Evolutionary conservation across 1,140 invertebrate genomes (phyloP).

Genomic region (Pachypeltis micranthus): DNA sequence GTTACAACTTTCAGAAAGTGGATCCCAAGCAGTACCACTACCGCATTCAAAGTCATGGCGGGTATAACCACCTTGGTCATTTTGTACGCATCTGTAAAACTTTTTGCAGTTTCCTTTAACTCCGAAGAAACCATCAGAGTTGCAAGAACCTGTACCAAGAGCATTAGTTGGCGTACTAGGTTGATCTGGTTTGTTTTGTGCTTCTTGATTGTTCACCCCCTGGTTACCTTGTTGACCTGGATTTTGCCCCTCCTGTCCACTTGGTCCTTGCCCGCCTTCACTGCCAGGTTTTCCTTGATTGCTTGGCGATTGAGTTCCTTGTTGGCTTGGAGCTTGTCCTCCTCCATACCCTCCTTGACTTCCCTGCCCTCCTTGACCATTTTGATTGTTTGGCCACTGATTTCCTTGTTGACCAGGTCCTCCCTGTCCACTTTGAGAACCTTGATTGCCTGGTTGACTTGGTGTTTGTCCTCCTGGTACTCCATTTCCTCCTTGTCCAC

Average conservation of each 20-base stretch:
- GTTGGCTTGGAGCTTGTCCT: background rate
- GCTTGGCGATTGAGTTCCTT: background rate
- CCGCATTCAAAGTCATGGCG: conserved; percentile 51
- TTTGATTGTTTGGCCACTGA: conserved; percentile 10
- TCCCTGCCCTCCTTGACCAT: background rate
- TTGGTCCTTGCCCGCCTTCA: background rate
- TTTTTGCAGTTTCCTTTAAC: conserved; percentile 47
- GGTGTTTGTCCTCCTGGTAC: background rate
- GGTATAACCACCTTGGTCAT: conserved; percentile 41
- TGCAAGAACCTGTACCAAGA: conserved; percentile 17
- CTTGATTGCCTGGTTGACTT: background rate
- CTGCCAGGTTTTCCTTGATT: background rate
- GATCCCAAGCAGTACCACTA: conserved; percentile 52
- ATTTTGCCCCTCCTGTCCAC: background rate
- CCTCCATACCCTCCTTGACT: background rate
- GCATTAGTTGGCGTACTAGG: conserved; percentile 20
- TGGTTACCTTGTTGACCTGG: background rate
- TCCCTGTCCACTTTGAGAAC: background rate
- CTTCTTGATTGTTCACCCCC: background rate
- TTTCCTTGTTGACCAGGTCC: conserved; percentile 12
- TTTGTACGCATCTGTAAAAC: conserved; percentile 54
- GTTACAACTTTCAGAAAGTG: conserved; percentile 45
- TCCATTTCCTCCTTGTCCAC: background rate
- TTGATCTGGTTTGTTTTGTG: background rate
- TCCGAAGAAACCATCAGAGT: conserved; percentile 42